Evolutionary conservation across 2,888 invertebrate genomes (phyloP).

Genomic region (Agriopis leucophaearia): DNA sequence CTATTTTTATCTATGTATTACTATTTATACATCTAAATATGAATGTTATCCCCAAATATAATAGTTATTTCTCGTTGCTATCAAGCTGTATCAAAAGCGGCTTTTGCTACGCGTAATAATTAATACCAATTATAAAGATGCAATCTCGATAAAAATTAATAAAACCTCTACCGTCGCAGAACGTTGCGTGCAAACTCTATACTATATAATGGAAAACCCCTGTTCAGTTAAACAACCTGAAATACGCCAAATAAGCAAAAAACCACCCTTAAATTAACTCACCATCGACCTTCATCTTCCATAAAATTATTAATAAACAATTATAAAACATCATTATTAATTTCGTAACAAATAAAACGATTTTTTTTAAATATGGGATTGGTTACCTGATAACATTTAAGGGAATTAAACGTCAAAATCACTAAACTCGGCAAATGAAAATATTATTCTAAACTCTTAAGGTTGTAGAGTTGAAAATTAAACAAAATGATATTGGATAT

Average conservation of each 20-base stretch:
- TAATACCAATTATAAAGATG: conserved; percentile 26
- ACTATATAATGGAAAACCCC: conserved; percentile 12
- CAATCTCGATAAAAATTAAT: conserved; percentile 11
- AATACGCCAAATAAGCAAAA: conserved; percentile 14
- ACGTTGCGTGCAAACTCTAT: conserved; percentile 15
- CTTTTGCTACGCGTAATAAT: conserved; percentile 25
- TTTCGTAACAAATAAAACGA: conserved; percentile 47
- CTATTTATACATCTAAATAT: neutral
- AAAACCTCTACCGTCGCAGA: conserved; percentile 13
- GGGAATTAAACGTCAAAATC: conserved; percentile 39
- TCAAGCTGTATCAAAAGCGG: conserved; percentile 22
- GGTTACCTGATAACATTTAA: conserved; percentile 68
- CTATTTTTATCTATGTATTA: no score
- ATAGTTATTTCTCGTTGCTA: conserved; percentile 1
- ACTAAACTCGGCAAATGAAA: neutral
- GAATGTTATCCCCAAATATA: neutral
- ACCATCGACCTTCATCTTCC: neutral
- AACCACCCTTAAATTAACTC: conserved; percentile 8
- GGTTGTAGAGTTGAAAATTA: conserved; percentile 20
- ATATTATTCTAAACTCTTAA: conserved; percentile 6
- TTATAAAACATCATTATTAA: conserved; percentile 36
- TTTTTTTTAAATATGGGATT: conserved; percentile 50
- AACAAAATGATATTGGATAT: conserved; percentile 43
- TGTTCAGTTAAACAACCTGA: conserved; percentile 10
- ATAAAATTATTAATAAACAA: conserved; percentile 29